Evolutionary conservation across 2,888 invertebrate species (phyloP).

Genomic region (Seira musarum): DNA sequence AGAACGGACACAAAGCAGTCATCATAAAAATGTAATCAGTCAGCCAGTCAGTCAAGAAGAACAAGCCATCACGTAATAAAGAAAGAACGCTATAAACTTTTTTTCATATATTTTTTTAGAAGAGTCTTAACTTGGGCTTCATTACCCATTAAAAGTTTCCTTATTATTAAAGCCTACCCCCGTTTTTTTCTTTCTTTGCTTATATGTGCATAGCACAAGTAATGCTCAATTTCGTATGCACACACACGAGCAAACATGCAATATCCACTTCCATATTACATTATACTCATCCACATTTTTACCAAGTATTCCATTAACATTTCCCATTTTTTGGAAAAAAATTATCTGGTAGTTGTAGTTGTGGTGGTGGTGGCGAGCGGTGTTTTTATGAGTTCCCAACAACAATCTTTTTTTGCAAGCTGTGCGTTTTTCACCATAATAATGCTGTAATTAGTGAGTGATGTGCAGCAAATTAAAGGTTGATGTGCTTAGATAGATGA

Average conservation of each 20-base stretch:
- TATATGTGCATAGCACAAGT: background rate
- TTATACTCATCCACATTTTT: background rate
- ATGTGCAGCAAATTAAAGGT: slow-evolving; percentile 51
- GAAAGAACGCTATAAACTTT: background rate
- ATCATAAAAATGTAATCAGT: slow-evolving; percentile 58
- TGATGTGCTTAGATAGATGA: slow-evolving; percentile 21
- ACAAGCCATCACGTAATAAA: background rate
- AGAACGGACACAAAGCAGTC: background rate
- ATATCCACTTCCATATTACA: background rate
- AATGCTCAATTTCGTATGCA: background rate
- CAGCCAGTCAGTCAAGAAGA: slow-evolving; percentile 38
- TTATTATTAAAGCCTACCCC: background rate
- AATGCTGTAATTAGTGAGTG: slow-evolving; percentile 48
- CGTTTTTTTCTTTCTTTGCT: background rate
- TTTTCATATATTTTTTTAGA: background rate
- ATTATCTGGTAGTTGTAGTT: too few species aligned
- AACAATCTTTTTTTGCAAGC: background rate
- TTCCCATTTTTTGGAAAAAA: background rate
- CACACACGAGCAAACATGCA: background rate
- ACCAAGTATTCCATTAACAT: background rate
- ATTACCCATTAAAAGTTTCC: background rate
- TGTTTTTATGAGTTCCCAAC: background rate
- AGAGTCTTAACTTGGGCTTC: background rate
- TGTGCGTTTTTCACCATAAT: background rate
- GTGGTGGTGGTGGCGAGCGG: background rate